Percentiles rank a stretch among this genome's conserved stretches.
phyloP scores from a whole-genome alignment of 2,113 vertebrate genomes.

The Centropus bengalensis region DNA sequence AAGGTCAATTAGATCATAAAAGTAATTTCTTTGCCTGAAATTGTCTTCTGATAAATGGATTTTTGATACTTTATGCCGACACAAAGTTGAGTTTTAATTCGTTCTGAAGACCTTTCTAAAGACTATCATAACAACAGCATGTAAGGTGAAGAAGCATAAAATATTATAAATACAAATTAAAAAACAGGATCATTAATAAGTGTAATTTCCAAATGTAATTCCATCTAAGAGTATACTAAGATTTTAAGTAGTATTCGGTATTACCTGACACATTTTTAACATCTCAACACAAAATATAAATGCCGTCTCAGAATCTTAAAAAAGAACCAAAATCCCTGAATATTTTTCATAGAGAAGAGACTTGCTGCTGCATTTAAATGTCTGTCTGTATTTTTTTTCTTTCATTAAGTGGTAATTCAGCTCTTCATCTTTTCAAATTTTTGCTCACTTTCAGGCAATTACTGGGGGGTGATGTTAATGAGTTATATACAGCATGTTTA shows the following conservation, averaged over 20 bases:
- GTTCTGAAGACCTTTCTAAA: background rate
- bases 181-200: background rate
- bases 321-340: background rate
- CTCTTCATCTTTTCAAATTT: constrained; percentile 77
- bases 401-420: constrained; percentile 83
- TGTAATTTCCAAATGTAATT: background rate
- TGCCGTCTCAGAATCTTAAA: constrained; percentile 5
- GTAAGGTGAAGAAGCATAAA: background rate
- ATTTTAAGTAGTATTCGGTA: constrained; percentile 16
- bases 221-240: background rate
- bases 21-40: background rate
- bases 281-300: constrained; percentile 54
- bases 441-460: constrained; percentile 80
- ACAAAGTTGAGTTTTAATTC: background rate
- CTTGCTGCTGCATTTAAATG: constrained; percentile 62
- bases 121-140: background rate
- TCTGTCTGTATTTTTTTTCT: constrained; percentile 64
- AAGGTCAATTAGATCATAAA: background rate
- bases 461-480: constrained; percentile 81
- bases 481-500: constrained; percentile 75
- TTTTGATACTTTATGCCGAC: background rate
- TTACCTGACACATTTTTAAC: constrained; percentile 33
- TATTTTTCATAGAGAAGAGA: constrained; percentile 58
- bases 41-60: background rate
- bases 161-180: background rate